A percentile compares a stretch with the other conserved stretches of the same genome.
These are phyloP conservation scores for Lacerta viridis DNA, from an alignment of 2,797 vertebrate species.

Conservation along the genomic window DNA sequence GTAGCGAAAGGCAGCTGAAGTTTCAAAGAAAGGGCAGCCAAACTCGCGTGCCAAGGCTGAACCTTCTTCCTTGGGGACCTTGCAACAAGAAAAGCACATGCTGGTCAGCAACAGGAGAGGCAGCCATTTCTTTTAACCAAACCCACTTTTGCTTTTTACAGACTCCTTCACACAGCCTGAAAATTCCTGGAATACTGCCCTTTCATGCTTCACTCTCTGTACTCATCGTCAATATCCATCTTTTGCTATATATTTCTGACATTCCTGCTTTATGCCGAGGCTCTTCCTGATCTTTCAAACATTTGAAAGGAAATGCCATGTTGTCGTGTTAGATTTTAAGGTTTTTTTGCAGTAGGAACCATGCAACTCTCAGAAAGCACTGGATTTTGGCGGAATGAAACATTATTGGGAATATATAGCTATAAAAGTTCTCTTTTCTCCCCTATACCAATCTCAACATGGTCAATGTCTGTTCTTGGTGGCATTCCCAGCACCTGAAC, in stretches of 20 bases:
- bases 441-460: no score
- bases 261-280: neutral
- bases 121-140: rapidly evolving
- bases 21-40: constrained; percentile 90
- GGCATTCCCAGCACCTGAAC: neutral
- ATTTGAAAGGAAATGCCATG: neutral
- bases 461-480: neutral
- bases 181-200: neutral
- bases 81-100: neutral
- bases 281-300: neutral
- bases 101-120: rapidly evolving
- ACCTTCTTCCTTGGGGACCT: constrained; percentile 91
- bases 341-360: neutral
- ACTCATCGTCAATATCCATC: neutral
- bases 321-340: neutral
- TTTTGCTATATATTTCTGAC: neutral
- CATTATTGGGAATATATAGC: neutral
- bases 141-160: neutral
- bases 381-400: neutral
- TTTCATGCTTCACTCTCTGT: neutral
- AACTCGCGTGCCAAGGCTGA: constrained; percentile 86
- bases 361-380: no score
- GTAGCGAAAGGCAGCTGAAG: constrained; percentile 87
- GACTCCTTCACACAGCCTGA: neutral
- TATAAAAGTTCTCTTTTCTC: no score